Percentiles rank a stretch among this genome's conserved stretches.
phyloP scores from a whole-genome alignment of 1,140 invertebrate genomes.

The Halictus rubicundus region DNA sequence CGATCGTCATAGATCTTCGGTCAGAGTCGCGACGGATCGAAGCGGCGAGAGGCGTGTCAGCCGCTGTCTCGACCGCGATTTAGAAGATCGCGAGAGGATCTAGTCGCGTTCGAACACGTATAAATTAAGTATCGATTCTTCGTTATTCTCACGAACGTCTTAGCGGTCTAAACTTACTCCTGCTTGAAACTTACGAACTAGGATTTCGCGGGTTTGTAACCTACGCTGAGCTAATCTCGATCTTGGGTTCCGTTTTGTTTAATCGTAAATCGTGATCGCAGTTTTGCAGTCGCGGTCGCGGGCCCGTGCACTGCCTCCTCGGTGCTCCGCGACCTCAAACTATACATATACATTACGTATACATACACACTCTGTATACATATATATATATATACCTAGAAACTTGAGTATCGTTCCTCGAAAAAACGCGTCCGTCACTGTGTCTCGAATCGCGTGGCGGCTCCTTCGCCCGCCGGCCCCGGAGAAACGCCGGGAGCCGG shows the following conservation, averaged over 20 bases:
- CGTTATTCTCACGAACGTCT: conserved; percentile 32
- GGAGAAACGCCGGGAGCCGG: neutral
- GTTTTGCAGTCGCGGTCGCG: neutral
- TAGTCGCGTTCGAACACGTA: conserved; percentile 11
- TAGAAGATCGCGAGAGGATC: neutral
- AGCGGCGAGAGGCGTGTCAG: neutral
- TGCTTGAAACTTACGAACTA: conserved; percentile 43
- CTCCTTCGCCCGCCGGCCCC: too few species aligned
- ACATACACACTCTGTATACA: conserved; percentile 11
- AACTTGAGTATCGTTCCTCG: conserved; percentile 42
- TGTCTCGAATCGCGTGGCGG: conserved; percentile 25
- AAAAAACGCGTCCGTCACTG: conserved; percentile 10
- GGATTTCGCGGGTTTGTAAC: conserved; percentile 16
- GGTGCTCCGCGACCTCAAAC: neutral
- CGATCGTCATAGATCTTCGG: too few species aligned
- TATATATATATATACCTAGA: conserved; percentile 34
- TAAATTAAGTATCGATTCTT: conserved; percentile 53
- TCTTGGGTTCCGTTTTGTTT: conserved; percentile 31
- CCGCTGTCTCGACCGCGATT: too few species aligned
- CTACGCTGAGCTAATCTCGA: conserved; percentile 64
- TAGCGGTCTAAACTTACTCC: conserved; percentile 31
- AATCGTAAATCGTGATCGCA: conserved; percentile 1
- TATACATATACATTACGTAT: conserved; percentile 35
- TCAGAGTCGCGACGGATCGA: conserved; percentile 13
- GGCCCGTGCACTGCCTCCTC: too few species aligned